phyloP scores from a whole-genome alignment of 2,888 invertebrate genomes.

The Mythimna vitellina region DNA sequence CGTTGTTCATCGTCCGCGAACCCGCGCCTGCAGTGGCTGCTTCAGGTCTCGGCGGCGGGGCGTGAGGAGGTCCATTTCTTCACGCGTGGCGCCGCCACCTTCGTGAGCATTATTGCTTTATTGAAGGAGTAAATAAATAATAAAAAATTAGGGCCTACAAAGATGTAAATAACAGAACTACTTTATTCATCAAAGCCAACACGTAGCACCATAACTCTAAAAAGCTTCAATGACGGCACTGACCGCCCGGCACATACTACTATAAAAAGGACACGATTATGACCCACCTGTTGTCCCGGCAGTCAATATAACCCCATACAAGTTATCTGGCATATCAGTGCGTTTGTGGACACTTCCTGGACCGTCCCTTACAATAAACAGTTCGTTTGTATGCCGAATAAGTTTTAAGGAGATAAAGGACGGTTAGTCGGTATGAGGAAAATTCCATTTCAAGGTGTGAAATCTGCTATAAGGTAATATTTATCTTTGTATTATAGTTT shows the following conservation, averaged over 20 bases:
- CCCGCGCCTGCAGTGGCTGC: too few species aligned
- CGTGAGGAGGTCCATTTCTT: too few species aligned
- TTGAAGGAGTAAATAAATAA: too few species aligned
- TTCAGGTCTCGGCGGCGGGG: too few species aligned
- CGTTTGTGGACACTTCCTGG: slow-evolving; percentile 17
- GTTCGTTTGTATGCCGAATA: slow-evolving; percentile 40
- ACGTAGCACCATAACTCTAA: slow-evolving; percentile 1
- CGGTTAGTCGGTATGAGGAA: slow-evolving; percentile 3
- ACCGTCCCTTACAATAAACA: slow-evolving; percentile 21
- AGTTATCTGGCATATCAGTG: slow-evolving; percentile 36
- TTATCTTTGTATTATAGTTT: slow-evolving; percentile 7
- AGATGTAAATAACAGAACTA: neutral
- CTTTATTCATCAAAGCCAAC: neutral
- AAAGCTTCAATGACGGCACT: slow-evolving; percentile 2
- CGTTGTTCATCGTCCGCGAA: too few species aligned
- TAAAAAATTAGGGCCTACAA: too few species aligned
- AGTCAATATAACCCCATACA: slow-evolving; percentile 3
- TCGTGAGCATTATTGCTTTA: too few species aligned
- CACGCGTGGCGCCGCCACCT: too few species aligned
- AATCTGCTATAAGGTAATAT: slow-evolving; percentile 4
- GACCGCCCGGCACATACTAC: slow-evolving; percentile 13
- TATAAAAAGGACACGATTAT: slow-evolving; percentile 40
- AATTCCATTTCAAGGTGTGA: slow-evolving; percentile 8
- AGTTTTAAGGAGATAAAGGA: slow-evolving; percentile 3
- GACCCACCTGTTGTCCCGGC: slow-evolving; percentile 52